Evolutionary conservation across 2,888 invertebrate species (phyloP).

Genomic region (Luffia ferchaultella): DNA sequence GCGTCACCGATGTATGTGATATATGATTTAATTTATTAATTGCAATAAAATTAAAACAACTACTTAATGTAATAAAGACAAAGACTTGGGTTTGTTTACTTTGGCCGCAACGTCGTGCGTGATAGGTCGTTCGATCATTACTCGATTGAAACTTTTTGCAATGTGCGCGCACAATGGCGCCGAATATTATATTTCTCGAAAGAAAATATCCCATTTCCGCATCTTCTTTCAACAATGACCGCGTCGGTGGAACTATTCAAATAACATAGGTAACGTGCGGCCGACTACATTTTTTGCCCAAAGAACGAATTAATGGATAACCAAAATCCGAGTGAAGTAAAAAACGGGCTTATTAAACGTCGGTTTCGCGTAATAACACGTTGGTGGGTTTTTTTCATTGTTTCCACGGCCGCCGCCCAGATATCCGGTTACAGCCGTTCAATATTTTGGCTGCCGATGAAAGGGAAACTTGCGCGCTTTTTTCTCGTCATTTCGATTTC

Average conservation of each 20-base stretch:
- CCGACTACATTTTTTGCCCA: constrained; percentile 38
- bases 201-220: constrained; percentile 69
- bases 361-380: constrained; percentile 65
- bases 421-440: constrained; percentile 65
- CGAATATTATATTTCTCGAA: constrained; percentile 63
- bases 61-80: no score
- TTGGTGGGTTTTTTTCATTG: constrained; percentile 59
- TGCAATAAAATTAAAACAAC: no score
- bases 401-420: constrained; percentile 54
- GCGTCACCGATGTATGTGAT: no score
- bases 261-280: constrained; percentile 27
- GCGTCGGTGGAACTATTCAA: constrained; percentile 57
- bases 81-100: no score
- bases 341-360: constrained; percentile 63
- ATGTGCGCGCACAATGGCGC: constrained; percentile 45
- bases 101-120: not conserved
- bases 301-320: constrained; percentile 61
- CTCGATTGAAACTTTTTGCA: constrained; percentile 41
- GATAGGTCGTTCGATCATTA: not conserved
- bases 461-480: constrained; percentile 62
- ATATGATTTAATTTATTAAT: no score
- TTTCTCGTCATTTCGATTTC: constrained; percentile 62
- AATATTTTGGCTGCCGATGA: constrained; percentile 62
- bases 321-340: constrained; percentile 57
- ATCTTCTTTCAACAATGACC: constrained; percentile 62